Evolutionary conservation across 1,140 invertebrate species (phyloP).

Genomic region (Drosophila watanabei): DNA sequence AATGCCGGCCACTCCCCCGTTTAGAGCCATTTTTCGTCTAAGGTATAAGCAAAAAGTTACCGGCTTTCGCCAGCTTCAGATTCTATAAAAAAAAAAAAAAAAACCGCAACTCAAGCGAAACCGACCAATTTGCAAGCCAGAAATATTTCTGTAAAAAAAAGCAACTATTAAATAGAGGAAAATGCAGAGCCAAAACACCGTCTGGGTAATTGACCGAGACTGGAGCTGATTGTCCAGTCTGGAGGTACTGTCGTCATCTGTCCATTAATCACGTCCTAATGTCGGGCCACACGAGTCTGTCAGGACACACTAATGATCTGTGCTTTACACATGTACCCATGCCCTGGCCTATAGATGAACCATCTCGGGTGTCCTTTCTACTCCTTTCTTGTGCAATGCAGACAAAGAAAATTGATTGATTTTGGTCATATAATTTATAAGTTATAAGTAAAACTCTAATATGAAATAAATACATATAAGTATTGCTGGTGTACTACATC

Average conservation of each 20-base stretch:
- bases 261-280: conserved; percentile 74
- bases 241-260: conserved; percentile 44
- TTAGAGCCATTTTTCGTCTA: conserved; percentile 58
- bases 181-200: conserved; percentile 27
- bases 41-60: conserved; percentile 79
- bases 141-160: conserved; percentile 25
- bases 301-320: conserved; percentile 74
- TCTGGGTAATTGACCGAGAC: conserved; percentile 57
- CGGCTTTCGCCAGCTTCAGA: conserved; percentile 9
- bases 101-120: conserved; percentile 72
- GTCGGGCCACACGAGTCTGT: conserved; percentile 63
- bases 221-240: conserved; percentile 58
- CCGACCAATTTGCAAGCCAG: conserved; percentile 73
- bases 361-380: conserved; percentile 29
- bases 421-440: background rate
- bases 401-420: background rate
- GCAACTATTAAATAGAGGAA: conserved; percentile 43
- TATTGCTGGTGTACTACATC: background rate
- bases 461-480: background rate
- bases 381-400: background rate
- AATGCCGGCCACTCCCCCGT: conserved; percentile 47
- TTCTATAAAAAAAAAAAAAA: background rate
- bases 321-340: conserved; percentile 73
- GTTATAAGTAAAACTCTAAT: background rate
- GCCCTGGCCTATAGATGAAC: conserved; percentile 58